Conservation (phyloP, 53 echinoderm and acorn worm species). For the Arbacia lixula region DNA sequence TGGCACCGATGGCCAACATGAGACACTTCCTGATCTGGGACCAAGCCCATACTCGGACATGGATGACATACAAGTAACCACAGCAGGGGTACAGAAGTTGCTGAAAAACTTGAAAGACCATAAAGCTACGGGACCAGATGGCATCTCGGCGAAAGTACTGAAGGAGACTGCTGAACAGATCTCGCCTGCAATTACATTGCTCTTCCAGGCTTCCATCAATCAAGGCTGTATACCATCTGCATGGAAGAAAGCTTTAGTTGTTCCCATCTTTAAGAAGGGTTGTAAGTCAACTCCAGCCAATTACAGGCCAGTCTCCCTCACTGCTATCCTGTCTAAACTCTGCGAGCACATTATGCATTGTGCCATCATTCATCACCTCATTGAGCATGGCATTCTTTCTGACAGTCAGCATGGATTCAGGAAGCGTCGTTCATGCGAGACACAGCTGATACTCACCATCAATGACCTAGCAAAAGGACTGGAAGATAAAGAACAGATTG, state of each 20-base stretch:
- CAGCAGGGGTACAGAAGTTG: constrained; percentile 49
- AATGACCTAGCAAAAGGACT: constrained; percentile 51
- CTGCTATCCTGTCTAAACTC: constrained; percentile 50
- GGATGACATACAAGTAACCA: constrained; percentile 24
- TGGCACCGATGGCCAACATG: neutral
- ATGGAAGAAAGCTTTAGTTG: constrained; percentile 54
- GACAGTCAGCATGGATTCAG: constrained; percentile 57
- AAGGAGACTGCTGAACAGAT: constrained; percentile 46
- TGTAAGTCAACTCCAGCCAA: constrained; percentile 43
- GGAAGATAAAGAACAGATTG: constrained; percentile 48
- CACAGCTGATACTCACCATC: constrained; percentile 4
- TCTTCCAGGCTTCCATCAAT: constrained; percentile 55
- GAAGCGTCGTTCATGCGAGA: constrained; percentile 50
- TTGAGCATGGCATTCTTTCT: neutral
- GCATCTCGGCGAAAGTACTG: constrained; percentile 45
- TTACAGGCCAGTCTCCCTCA: constrained; percentile 60
- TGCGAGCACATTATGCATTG: constrained; percentile 61
- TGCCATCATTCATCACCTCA: constrained; percentile 58
- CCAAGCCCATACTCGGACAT: constrained; percentile 30
- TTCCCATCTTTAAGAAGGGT: constrained; percentile 65
- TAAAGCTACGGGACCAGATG: constrained; percentile 20
- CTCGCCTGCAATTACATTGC: constrained; percentile 21
- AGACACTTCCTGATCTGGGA: constrained; percentile 45
- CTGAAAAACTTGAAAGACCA: constrained; percentile 56
- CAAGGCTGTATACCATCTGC: constrained; percentile 52